Conservation (phyloP, 2,797 vertebrate genomes). For the Takifugu ocellatus region DNA sequence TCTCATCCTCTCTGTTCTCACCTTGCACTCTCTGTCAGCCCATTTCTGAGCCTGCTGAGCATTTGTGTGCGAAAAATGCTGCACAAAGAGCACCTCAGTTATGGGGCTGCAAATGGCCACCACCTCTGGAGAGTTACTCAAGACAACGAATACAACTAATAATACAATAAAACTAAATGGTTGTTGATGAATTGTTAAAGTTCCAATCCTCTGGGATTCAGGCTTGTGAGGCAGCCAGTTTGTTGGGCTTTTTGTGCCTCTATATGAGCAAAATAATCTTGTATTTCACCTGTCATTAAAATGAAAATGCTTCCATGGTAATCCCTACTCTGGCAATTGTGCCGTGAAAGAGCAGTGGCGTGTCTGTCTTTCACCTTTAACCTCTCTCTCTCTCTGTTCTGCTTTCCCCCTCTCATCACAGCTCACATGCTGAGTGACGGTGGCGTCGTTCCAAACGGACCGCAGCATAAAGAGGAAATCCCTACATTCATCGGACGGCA, state of each 20-base stretch:
- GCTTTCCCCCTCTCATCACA: slow-evolving; percentile 11
- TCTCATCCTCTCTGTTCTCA: slow-evolving; percentile 35
- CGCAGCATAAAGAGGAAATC: slow-evolving; percentile 41
- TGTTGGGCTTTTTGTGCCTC: slow-evolving; percentile 21
- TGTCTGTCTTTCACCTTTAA: too few species aligned
- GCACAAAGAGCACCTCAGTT: slow-evolving; percentile 11
- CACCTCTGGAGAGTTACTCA: neutral
- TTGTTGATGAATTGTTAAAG: slow-evolving; percentile 40
- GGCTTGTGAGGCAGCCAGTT: slow-evolving; percentile 1
- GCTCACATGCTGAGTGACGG: slow-evolving; percentile 36
- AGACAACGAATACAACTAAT: slow-evolving; percentile 8
- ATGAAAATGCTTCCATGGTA: neutral
- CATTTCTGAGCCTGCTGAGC: slow-evolving; percentile 10
- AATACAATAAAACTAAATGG: slow-evolving; percentile 7
- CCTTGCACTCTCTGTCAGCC: slow-evolving; percentile 33
- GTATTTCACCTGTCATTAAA: neutral
- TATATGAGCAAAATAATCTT: neutral
- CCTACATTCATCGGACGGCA: slow-evolving; percentile 56
- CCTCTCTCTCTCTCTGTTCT: neutral
- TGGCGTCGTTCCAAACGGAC: slow-evolving; percentile 31
- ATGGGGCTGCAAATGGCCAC: slow-evolving; percentile 4
- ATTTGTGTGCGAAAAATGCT: slow-evolving; percentile 8
- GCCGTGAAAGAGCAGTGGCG: too few species aligned
- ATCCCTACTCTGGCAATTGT: neutral
- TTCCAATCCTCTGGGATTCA: slow-evolving; percentile 9